Evolutionary conservation across 2,888 invertebrate species (phyloP), one percentile per base, ranked within the genome.

Genomic region (Pantelozetes paolii): DNA sequence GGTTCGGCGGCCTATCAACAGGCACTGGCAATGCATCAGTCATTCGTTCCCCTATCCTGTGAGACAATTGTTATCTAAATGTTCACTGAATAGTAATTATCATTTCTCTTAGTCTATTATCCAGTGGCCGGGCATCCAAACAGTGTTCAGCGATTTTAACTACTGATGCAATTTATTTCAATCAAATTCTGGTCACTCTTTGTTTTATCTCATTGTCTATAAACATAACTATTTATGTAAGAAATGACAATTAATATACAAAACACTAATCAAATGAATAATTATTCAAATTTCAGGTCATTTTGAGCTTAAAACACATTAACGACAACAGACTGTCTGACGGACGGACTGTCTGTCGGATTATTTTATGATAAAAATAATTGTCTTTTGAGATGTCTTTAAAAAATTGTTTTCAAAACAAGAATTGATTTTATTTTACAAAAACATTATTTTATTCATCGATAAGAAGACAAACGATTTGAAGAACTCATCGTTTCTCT

Each of bases 81-180:
- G 11, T 32, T 11, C 15, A 40, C 36, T 42, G 20, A n/a, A 67
- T 15, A 15, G 0, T 26, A 42, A 15, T 18, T 59, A 8, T 59
- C 5, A 30, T 45, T 20, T 69, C 0, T 26, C 26, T 26, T 6
- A 69, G 69, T 69, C 18, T 69, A 69, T 45, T 69, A 69, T 26
- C 82, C 91, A 96, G 95, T 95, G 94, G 92, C 95, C 93, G 94
- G 95, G 93, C 94, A 96, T 92, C 94, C 94, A 93, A 93, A 95
- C 90, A 92, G 94, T 94, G 90, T 96, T 92, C 95, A 94, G 92
- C 92, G 96, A 94, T 95, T 95, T 94, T 95, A 69, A 69, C 45
- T 40, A 69, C 2, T 18, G 69, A 69, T 69, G 42, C 45, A 69
- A 96, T 48, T 57, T 54, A 28, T 54, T 71, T 40, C 9, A 15